These are phyloP conservation scores for Callionymus lyra DNA, from an alignment of 2,113 vertebrate species.

Conservation along the genomic window DNA sequence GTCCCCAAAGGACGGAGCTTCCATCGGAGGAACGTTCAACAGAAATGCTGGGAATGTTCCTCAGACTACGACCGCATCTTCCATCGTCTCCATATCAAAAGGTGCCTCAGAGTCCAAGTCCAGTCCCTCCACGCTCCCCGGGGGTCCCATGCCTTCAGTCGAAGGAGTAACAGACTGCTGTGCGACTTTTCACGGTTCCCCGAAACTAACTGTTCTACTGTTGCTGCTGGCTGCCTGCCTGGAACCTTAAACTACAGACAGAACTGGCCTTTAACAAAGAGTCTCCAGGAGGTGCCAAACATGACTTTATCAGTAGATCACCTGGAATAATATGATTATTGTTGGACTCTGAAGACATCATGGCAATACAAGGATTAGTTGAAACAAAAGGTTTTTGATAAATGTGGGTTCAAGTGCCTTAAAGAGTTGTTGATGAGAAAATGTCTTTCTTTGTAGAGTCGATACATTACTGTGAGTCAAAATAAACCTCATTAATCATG, in stretches of 20 bases:
- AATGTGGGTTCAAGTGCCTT: not conserved
- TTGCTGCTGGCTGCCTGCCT: conserved; percentile 9
- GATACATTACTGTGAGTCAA: too few species aligned
- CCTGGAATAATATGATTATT: too few species aligned
- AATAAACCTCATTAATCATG: too few species aligned
- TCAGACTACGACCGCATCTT: conserved; percentile 12
- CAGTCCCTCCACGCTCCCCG: not conserved
- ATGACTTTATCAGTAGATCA: too few species aligned
- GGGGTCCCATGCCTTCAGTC: conserved; percentile 17
- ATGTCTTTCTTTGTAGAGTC: too few species aligned
- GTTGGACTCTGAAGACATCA: too few species aligned
- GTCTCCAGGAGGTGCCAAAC: too few species aligned
- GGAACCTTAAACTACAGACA: conserved; percentile 27
- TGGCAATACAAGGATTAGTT: too few species aligned
- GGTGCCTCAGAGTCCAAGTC: conserved; percentile 22
- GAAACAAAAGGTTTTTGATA: too few species aligned
- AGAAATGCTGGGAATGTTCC: conserved; percentile 2
- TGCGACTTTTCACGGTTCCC: not conserved
- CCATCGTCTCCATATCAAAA: conserved; percentile 21
- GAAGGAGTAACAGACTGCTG: conserved; percentile 16
- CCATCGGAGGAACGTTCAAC: conserved; percentile 13
- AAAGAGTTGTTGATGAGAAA: not conserved
- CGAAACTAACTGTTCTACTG: not conserved
- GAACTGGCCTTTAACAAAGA: conserved; percentile 11
- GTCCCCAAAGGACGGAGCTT: conserved; percentile 38